Conservation (phyloP, 2,888 invertebrate species). For the Germaria angustata region DNA sequence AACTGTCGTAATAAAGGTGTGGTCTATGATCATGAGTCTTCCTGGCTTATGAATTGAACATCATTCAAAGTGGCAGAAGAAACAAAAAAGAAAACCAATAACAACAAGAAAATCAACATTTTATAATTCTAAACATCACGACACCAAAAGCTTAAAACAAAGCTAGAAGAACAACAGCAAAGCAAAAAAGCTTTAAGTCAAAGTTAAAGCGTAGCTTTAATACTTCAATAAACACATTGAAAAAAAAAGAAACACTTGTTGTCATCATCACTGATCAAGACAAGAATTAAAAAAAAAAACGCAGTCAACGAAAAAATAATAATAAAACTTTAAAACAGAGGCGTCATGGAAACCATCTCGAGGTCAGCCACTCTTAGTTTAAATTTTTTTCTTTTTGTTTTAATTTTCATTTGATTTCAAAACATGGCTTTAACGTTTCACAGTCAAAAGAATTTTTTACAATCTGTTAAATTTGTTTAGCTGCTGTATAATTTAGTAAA, state of each 20-base stretch:
- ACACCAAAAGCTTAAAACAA: slow-evolving; percentile 17
- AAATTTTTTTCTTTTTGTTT: slow-evolving; percentile 13
- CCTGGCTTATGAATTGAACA: slow-evolving; percentile 52
- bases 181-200: slow-evolving; percentile 5
- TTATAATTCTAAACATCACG: slow-evolving; percentile 60
- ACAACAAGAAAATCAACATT: slow-evolving; percentile 18
- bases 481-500: neutral
- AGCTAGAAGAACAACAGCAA: neutral
- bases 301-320: slow-evolving; percentile 30
- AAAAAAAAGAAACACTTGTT: slow-evolving; percentile 56
- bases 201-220: slow-evolving; percentile 29
- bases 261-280: slow-evolving; percentile 57
- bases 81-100: neutral
- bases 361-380: slow-evolving; percentile 68
- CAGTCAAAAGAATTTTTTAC: slow-evolving; percentile 20
- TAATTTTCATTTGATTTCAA: slow-evolving; percentile 10
- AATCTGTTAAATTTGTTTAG: slow-evolving; percentile 23
- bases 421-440: slow-evolving; percentile 23
- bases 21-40: slow-evolving; percentile 64
- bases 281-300: slow-evolving; percentile 31
- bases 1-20: slow-evolving; percentile 57
- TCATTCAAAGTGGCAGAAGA: slow-evolving; percentile 15
- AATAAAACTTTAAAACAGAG: slow-evolving; percentile 60
- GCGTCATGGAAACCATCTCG: slow-evolving; percentile 70
- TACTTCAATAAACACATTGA: neutral